Percentiles rank a stretch among this genome's conserved stretches.
These are phyloP conservation scores for Arvicanthis niloticus DNA, from an alignment of 2,113 vertebrate genomes.

Conservation along the genomic window DNA sequence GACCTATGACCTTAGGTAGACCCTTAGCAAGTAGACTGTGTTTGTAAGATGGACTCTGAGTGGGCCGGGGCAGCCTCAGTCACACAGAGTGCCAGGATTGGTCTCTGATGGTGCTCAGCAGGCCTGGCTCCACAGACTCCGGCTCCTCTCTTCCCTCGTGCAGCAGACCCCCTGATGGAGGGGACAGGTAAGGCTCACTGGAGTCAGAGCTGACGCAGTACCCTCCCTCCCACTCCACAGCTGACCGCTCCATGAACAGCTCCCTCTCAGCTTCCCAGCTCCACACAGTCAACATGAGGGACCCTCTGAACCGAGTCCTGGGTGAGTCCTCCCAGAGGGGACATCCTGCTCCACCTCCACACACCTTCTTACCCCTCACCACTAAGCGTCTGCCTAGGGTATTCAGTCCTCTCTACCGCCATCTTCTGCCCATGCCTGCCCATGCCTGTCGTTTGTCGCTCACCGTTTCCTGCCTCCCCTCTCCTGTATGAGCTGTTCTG, in stretches of 20 bases:
- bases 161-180: accelerated
- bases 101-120: not conserved
- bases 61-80: not conserved
- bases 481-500: not conserved
- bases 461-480: not conserved
- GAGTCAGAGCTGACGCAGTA: not conserved
- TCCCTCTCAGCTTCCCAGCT: constrained; percentile 98
- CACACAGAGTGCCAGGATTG: accelerated
- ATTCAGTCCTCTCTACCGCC: not conserved
- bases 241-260: constrained; percentile 96
- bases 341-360: not conserved
- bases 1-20: not conserved
- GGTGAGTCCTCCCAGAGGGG: constrained; percentile 87
- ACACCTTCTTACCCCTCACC: not conserved
- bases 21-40: not conserved
- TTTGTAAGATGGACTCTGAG: not conserved
- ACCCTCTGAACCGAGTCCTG: constrained; percentile 96
- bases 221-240: constrained; percentile 60
- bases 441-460: too few species aligned
- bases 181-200: not conserved
- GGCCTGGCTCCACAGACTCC: not conserved
- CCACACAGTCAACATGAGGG: constrained; percentile 97
- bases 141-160: not conserved
- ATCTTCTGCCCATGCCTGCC: accelerated
- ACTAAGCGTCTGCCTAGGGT: not conserved